phyloP scores from a whole-genome alignment of 1,140 invertebrate genomes.

The Lordiphosa stackelbergi region DNA sequence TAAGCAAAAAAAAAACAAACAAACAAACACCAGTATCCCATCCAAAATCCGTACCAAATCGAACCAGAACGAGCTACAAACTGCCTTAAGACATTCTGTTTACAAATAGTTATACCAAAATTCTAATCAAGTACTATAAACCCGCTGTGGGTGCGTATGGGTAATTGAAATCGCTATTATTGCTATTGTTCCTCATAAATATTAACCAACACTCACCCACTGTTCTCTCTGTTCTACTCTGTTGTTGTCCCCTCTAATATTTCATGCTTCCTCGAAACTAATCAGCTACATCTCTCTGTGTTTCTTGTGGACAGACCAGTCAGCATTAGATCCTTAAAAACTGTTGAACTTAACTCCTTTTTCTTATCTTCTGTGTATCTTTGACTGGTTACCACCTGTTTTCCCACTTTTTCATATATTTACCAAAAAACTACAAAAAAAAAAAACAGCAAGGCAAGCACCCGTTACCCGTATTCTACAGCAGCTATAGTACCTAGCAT shows the following conservation, averaged over 20 bases:
- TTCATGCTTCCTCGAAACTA: not conserved
- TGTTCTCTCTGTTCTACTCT: slow-evolving; percentile 3
- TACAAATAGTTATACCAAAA: slow-evolving; percentile 7
- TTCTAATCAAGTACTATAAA: not conserved
- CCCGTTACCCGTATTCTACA: not conserved
- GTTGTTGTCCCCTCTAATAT: slow-evolving; percentile 6
- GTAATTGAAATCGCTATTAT: too few species aligned
- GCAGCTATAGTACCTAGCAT: slow-evolving; percentile 7
- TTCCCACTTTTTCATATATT: slow-evolving; percentile 1
- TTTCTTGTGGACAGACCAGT: slow-evolving; percentile 56
- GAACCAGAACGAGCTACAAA: slow-evolving; percentile 10
- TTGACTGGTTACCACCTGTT: slow-evolving; percentile 14
- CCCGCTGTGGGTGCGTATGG: slow-evolving; percentile 12
- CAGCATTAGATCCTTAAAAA: slow-evolving; percentile 33
- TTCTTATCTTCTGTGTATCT: slow-evolving; percentile 1
- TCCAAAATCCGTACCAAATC: slow-evolving; percentile 24
- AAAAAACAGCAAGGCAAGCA: slow-evolving; percentile 10
- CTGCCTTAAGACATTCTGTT: slow-evolving; percentile 8
- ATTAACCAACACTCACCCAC: slow-evolving; percentile 2
- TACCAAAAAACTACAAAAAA: too few species aligned
- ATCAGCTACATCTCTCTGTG: slow-evolving; percentile 22
- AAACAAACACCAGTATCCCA: slow-evolving; percentile 24
- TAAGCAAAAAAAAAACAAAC: slow-evolving; percentile 32
- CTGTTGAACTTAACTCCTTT: too few species aligned
- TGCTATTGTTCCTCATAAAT: not conserved